Evolutionary conservation across 1,140 invertebrate genomes (phyloP), one percentile per base, ranked within the genome.

Genomic region (Diprion similis): DNA sequence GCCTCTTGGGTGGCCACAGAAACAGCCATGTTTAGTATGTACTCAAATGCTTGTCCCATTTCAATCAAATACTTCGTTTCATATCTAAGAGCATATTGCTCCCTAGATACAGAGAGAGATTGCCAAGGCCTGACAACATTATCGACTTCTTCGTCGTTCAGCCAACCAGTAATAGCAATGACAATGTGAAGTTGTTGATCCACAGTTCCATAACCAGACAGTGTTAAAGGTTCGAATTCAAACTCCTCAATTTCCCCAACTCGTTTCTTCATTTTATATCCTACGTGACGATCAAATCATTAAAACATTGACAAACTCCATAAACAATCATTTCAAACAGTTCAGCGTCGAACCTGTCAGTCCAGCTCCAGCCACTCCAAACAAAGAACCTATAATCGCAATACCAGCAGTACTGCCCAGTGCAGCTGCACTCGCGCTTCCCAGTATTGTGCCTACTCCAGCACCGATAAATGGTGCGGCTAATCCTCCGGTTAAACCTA

Each of bases 201-300:
- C 10, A 76, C 77, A 11, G 80, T 75, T 48, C 86, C 82, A 69
- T 81, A 80, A 68, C 80, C 78, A 8, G 85, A 83, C 19, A 94
- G 76, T 8, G 51, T 59, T 17, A 59, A 8, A 24, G 89, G 87
- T 71, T 91, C 89, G 81, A 94, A 93, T 67, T 86, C 88, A 87
- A 94, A 94, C 81, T 94, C 92, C 85, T 93, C 92, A n/a, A 93
- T 88, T 76, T 92, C 91, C 19, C 93, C 93, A 69, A 93, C 91
- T 75, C 93, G 81, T 81, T 92, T 93, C 72, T 93, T 91, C 93
- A 94, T 94, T 85, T 93, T 93, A 78, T 90, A 92, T 24, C 92
- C 92, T 91, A 78, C 70, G 78, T 76, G 73, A 81, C 70, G 10
- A 71, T 48, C 15, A 71, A 69, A 71, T 70, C 47, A 70, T 45